Conservation (phyloP, 2,797 vertebrate genomes). For the Hyperoplus immaculatus region DNA sequence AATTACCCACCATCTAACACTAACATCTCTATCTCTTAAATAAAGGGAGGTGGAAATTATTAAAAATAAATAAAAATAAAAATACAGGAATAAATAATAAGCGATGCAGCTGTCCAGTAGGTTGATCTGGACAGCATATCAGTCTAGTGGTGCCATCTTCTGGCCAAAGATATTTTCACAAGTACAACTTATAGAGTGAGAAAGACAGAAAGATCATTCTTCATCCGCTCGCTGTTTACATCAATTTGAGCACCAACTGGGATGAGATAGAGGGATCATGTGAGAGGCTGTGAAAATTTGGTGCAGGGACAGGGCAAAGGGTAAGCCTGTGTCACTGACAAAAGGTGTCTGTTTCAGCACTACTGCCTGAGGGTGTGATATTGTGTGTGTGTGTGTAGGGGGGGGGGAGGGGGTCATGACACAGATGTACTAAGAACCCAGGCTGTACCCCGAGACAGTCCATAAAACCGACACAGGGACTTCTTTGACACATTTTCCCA, state of each 20-base stretch:
- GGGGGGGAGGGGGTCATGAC: slow-evolving; percentile 31
- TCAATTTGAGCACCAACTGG: background rate
- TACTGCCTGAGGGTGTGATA: slow-evolving; percentile 20
- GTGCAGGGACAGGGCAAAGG: slow-evolving; percentile 29
- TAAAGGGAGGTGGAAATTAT: slow-evolving; percentile 4
- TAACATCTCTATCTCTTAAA: background rate
- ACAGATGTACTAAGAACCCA: slow-evolving; percentile 11
- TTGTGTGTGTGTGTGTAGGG: background rate
- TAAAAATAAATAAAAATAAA: background rate
- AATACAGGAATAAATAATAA: slow-evolving; percentile 11
- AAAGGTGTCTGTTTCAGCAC: slow-evolving; percentile 44
- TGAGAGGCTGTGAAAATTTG: slow-evolving; percentile 24
- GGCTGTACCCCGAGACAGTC: background rate
- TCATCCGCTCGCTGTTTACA: background rate
- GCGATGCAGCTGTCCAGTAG: slow-evolving; percentile 18
- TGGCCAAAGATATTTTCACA: slow-evolving; percentile 53
- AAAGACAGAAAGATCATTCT: background rate
- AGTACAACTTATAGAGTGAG: background rate
- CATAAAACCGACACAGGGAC: slow-evolving; percentile 16
- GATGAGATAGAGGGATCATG: background rate
- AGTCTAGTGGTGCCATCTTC: slow-evolving; percentile 71
- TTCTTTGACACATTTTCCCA: background rate
- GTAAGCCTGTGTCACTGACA: slow-evolving; percentile 22
- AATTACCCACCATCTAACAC: background rate
- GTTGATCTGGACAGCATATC: background rate